phyloP scores from a whole-genome alignment of 2,113 vertebrate species.

The Coregonus clupeaformis region DNA sequence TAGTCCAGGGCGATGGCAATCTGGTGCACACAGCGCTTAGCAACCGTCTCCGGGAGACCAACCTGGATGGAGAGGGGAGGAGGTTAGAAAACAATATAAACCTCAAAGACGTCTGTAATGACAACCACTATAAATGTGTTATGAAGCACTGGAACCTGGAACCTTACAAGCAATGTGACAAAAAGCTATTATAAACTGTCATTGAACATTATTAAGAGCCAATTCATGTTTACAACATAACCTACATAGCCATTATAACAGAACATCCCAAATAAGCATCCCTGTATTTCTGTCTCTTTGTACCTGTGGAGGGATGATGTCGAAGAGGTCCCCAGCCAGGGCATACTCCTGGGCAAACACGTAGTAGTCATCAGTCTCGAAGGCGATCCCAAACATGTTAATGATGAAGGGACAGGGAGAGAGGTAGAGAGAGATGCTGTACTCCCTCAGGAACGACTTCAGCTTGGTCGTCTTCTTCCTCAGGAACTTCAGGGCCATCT shows the following conservation, averaged over 20 bases:
- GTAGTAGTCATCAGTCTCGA: slow-evolving; percentile 82
- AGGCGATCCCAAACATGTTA: slow-evolving; percentile 83
- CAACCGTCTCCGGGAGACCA: slow-evolving; percentile 78
- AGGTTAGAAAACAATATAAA: neutral
- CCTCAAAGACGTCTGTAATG: too few species aligned
- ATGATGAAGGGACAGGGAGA: slow-evolving; percentile 83
- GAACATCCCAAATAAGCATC: too few species aligned
- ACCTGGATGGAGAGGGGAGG: slow-evolving; percentile 56
- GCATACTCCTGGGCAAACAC: slow-evolving; percentile 84
- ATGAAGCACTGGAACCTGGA: too few species aligned
- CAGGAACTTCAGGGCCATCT: slow-evolving; percentile 84
- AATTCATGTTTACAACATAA: too few species aligned
- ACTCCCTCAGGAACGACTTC: slow-evolving; percentile 82
- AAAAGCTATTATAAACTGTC: too few species aligned
- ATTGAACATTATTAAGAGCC: too few species aligned
- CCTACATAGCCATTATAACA: too few species aligned
- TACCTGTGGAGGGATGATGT: slow-evolving; percentile 86
- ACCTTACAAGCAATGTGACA: too few species aligned
- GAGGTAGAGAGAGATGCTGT: slow-evolving; percentile 81
- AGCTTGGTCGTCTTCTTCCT: slow-evolving; percentile 85
- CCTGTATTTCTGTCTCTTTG: neutral
- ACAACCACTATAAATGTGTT: too few species aligned
- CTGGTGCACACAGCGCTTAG: slow-evolving; percentile 83
- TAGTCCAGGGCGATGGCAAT: slow-evolving; percentile 81
- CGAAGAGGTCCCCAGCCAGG: slow-evolving; percentile 81